Conservation (phyloP, 2,888 invertebrate species). For the Didymodactylos carnosus region DNA sequence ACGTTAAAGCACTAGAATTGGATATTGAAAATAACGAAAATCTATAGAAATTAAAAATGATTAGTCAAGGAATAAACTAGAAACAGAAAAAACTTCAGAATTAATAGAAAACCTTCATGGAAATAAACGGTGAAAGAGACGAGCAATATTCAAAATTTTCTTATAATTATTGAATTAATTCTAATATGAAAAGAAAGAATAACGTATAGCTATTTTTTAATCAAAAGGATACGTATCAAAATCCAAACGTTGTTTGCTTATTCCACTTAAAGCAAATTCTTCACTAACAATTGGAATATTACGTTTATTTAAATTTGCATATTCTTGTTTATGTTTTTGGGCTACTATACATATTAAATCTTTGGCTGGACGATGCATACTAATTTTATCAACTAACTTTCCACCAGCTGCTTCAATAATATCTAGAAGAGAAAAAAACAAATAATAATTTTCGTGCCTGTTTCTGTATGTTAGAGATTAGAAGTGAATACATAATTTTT, state of each 20-base stretch:
- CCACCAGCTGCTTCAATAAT: constrained; percentile 39
- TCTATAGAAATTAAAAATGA: too few relatives aligned
- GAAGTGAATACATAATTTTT: too few relatives aligned
- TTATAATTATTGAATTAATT: too few relatives aligned
- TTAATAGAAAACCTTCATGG: too few relatives aligned
- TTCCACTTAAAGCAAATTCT: constrained; percentile 41
- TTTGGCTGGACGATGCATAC: constrained; percentile 22
- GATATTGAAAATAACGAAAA: too few relatives aligned
- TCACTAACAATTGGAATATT: constrained; percentile 36
- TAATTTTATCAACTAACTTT: constrained; percentile 22
- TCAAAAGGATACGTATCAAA: constrained; percentile 30
- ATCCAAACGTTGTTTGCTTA: constrained; percentile 38
- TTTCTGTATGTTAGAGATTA: not conserved
- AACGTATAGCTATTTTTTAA: not conserved
- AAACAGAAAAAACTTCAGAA: too few relatives aligned
- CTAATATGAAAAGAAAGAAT: not conserved
- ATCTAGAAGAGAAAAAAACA: constrained; percentile 27
- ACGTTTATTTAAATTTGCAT: constrained; percentile 21
- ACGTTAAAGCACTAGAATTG: too few relatives aligned
- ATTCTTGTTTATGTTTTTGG: constrained; percentile 19
- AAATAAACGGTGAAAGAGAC: too few relatives aligned
- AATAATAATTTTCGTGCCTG: too few relatives aligned
- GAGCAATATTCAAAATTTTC: too few relatives aligned
- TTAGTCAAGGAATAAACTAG: too few relatives aligned
- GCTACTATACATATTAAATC: constrained; percentile 35